These are phyloP conservation scores for Gallirallus australis DNA, from an alignment of 2,797 vertebrate species.

Conservation along the genomic window DNA sequence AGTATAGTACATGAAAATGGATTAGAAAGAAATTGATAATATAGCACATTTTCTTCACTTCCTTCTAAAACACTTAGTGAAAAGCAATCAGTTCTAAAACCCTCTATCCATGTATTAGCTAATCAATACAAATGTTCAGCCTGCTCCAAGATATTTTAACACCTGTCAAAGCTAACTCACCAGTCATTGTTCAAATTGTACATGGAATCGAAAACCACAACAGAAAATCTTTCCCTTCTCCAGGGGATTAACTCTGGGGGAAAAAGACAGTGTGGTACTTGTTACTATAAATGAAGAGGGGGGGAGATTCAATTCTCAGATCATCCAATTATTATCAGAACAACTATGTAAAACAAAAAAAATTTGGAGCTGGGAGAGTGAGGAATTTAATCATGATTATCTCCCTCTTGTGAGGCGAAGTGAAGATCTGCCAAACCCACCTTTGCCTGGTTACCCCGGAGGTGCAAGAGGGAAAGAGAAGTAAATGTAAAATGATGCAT, in stretches of 20 bases:
- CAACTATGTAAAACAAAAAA: slow-evolving; percentile 56
- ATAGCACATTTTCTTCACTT: slow-evolving; percentile 33
- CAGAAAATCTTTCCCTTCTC: slow-evolving; percentile 55
- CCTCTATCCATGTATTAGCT: slow-evolving; percentile 62
- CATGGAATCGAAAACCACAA: slow-evolving; percentile 53
- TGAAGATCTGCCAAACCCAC: slow-evolving; percentile 55
- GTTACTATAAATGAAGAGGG: background rate
- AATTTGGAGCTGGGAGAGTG: background rate
- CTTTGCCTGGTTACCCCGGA: slow-evolving; percentile 2
- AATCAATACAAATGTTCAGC: slow-evolving; percentile 75
- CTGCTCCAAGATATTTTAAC: slow-evolving; percentile 68
- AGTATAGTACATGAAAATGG: slow-evolving; percentile 54
- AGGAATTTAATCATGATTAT: slow-evolving; percentile 60
- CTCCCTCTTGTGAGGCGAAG: slow-evolving; percentile 11
- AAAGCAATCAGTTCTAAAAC: slow-evolving; percentile 67
- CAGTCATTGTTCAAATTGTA: slow-evolving; percentile 72
- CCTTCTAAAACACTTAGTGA: slow-evolving; percentile 66
- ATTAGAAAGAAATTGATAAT: slow-evolving; percentile 71
- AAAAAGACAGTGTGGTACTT: background rate
- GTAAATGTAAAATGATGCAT: background rate
- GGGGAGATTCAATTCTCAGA: slow-evolving; percentile 53
- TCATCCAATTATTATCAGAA: slow-evolving; percentile 74
- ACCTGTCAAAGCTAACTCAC: slow-evolving; percentile 72
- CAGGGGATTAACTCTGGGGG: slow-evolving; percentile 39
- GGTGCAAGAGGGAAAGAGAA: background rate